phyloP scores from a whole-genome alignment of 2,888 invertebrate species.

The Ashinkailepas kermadecensis region DNA sequence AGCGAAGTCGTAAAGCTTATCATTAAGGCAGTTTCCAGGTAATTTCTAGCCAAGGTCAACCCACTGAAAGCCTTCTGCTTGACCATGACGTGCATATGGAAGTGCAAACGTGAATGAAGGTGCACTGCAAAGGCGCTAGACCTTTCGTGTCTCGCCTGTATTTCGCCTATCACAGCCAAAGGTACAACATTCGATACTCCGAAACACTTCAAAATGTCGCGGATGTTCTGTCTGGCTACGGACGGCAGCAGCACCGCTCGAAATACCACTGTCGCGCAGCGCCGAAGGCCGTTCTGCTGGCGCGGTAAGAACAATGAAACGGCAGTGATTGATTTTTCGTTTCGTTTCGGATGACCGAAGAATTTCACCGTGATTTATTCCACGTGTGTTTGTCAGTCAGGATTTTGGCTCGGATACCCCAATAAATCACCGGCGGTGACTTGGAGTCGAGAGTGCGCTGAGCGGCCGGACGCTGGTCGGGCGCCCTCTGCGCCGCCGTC shows the following conservation, averaged over 20 bases:
- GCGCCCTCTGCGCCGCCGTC: neutral
- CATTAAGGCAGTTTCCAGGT: constrained; percentile 1
- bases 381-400: constrained; percentile 12
- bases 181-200: too few relatives aligned
- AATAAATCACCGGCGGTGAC: constrained; percentile 1
- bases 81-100: neutral
- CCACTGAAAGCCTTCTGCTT: neutral
- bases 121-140: neutral
- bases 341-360: neutral
- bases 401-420: neutral
- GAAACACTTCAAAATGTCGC: too few relatives aligned
- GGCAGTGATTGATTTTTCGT: neutral
- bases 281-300: neutral
- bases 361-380: constrained; percentile 1
- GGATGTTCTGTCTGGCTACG: too few relatives aligned
- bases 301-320: neutral
- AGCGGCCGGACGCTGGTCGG: neutral
- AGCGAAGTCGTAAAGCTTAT: neutral
- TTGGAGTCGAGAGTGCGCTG: neutral
- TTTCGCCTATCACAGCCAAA: too few relatives aligned
- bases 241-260: too few relatives aligned
- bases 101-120: neutral
- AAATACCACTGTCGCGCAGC: neutral
- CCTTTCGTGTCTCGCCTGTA: neutral
- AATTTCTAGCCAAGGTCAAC: neutral